Evolutionary conservation across 2,888 invertebrate species (phyloP).

Genomic region (Plemyria rubiginata): DNA sequence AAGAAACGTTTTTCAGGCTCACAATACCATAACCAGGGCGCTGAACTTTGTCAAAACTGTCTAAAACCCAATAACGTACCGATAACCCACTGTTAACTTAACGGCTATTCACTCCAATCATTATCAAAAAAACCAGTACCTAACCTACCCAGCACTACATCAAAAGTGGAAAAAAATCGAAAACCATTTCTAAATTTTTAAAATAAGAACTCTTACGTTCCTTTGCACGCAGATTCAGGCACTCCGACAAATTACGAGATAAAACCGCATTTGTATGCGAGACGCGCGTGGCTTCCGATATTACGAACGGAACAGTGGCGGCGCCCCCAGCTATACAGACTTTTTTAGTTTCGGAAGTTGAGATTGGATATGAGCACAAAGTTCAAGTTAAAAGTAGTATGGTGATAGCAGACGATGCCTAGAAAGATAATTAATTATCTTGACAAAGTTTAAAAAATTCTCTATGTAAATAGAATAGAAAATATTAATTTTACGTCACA

Average conservation of each 20-base stretch:
- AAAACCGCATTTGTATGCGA: conserved; percentile 65
- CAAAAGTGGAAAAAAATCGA: background rate
- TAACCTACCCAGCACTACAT: background rate
- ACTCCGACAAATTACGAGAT: conserved; percentile 59
- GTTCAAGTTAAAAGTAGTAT: conserved; percentile 12
- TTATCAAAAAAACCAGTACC: background rate
- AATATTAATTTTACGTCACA: too few species aligned
- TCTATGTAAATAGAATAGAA: too few species aligned
- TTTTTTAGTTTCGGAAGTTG: conserved; percentile 29
- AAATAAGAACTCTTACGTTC: conserved; percentile 39
- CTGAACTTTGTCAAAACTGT: too few species aligned
- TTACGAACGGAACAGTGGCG: conserved; percentile 54
- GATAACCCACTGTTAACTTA: too few species aligned
- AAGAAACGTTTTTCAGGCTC: too few species aligned
- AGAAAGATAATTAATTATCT: background rate
- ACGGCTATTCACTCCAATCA: background rate
- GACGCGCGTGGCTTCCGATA: conserved; percentile 57
- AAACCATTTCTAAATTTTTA: conserved; percentile 31
- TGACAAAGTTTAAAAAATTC: too few species aligned
- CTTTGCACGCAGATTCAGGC: conserved; percentile 39
- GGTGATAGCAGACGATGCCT: background rate
- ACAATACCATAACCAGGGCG: too few species aligned
- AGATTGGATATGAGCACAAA: conserved; percentile 9
- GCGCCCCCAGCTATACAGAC: conserved; percentile 26
- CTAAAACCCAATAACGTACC: too few species aligned